phyloP scores from a whole-genome alignment of 2,113 vertebrate species.

The Mungos mungo region DNA sequence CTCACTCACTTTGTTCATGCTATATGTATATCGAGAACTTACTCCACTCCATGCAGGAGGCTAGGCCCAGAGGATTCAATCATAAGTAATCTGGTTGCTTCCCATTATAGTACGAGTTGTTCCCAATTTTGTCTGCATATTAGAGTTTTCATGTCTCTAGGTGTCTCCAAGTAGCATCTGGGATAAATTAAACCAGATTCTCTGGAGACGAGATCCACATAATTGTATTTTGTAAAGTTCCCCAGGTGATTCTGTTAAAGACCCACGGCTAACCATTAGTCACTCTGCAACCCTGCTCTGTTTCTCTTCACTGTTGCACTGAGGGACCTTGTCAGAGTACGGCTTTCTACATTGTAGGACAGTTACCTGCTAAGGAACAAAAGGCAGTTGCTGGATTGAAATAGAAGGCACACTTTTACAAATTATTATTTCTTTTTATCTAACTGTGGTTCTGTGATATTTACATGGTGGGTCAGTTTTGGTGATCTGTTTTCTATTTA shows the following conservation, averaged over 20 bases:
- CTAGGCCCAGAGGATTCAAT: neutral
- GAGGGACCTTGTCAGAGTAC: neutral
- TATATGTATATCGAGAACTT: neutral
- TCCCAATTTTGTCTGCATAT: neutral
- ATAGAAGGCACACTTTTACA: neutral
- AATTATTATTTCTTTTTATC: neutral
- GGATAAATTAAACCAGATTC: neutral
- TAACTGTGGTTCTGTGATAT: neutral
- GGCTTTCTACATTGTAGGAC: neutral
- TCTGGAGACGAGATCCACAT: neutral
- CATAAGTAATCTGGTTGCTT: neutral
- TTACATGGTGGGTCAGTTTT: constrained; percentile 9
- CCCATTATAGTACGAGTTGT: neutral
- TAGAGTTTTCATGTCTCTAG: neutral
- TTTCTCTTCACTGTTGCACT: neutral
- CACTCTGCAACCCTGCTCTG: neutral
- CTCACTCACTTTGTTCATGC: neutral
- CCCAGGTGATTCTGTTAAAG: neutral
- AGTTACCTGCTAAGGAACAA: neutral
- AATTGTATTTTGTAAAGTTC: neutral
- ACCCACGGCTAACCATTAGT: too few relatives aligned
- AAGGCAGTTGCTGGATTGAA: neutral
- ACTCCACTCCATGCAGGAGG: neutral
- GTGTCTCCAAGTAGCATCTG: neutral
- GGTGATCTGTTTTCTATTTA: constrained; percentile 29